Evolutionary conservation across 2,113 vertebrate genomes (phyloP).

Genomic region (Serilophus lunatus): DNA sequence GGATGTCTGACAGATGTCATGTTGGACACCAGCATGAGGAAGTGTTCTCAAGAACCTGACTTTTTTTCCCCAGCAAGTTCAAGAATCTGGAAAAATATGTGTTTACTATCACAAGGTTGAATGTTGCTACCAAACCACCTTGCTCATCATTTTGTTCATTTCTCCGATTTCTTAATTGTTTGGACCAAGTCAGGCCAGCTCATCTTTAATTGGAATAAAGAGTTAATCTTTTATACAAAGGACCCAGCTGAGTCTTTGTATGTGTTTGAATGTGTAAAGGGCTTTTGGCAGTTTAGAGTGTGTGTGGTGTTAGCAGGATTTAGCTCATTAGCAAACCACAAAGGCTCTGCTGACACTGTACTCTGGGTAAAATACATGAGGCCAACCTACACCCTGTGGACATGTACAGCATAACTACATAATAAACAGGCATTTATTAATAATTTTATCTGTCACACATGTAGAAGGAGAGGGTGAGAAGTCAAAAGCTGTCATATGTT

Average conservation of each 20-base stretch:
- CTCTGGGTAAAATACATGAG: slow-evolving; percentile 68
- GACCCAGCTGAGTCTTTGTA: slow-evolving; percentile 71
- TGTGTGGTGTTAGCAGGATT: slow-evolving; percentile 69
- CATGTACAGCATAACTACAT: slow-evolving; percentile 74
- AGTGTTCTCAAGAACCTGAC: neutral
- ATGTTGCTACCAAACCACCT: neutral
- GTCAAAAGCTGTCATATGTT: slow-evolving; percentile 78
- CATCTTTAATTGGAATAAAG: slow-evolving; percentile 72
- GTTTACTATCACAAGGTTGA: neutral
- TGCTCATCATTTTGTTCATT: slow-evolving; percentile 14
- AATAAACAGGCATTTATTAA: slow-evolving; percentile 82
- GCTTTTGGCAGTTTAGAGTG: slow-evolving; percentile 63
- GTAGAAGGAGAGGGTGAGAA: slow-evolving; percentile 70
- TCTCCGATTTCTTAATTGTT: slow-evolving; percentile 45
- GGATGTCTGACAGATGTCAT: neutral
- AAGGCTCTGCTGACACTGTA: slow-evolving; percentile 68
- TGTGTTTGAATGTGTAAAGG: slow-evolving; percentile 64
- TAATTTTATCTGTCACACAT: slow-evolving; percentile 77
- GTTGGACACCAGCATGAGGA: neutral
- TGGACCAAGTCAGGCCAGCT: slow-evolving; percentile 35
- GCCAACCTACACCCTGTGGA: slow-evolving; percentile 67
- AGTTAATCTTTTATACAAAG: slow-evolving; percentile 72
- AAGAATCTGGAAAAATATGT: neutral
- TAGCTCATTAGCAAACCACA: slow-evolving; percentile 76
- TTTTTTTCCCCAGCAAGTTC: neutral